phyloP scores from a whole-genome alignment of 2,888 invertebrate genomes.

The Sminthurides aquaticus region DNA sequence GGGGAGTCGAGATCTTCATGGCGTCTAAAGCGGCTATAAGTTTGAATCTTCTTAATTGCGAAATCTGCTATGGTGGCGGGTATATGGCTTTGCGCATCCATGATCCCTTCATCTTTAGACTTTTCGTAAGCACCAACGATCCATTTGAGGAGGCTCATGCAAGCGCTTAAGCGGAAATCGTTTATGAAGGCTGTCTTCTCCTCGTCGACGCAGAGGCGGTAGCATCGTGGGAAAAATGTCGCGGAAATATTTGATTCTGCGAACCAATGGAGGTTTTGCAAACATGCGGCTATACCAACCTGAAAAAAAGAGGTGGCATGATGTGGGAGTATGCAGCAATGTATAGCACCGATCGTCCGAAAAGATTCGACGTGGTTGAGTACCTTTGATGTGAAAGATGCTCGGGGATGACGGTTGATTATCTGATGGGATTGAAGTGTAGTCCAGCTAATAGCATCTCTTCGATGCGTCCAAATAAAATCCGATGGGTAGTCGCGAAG shows the following conservation, averaged over 20 bases:
- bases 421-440: conserved; percentile 57
- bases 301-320: no score
- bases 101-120: conserved; percentile 52
- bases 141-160: conserved; percentile 74
- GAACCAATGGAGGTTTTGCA: conserved; percentile 78
- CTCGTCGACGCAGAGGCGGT: conserved; percentile 71
- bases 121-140: conserved; percentile 56
- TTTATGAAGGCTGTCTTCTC: conserved; percentile 75
- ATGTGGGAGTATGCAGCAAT: background rate
- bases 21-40: conserved; percentile 52
- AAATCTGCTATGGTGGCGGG: conserved; percentile 60
- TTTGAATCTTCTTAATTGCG: conserved; percentile 60
- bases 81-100: conserved; percentile 28
- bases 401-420: conserved; percentile 73
- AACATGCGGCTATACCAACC: conserved; percentile 64
- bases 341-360: no score
- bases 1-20: conserved; percentile 61
- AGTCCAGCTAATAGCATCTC: conserved; percentile 44
- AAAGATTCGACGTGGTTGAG: no score
- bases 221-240: conserved; percentile 78
- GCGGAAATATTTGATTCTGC: conserved; percentile 71
- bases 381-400: conserved; percentile 86
- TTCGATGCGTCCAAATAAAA: conserved; percentile 81
- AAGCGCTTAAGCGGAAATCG: conserved; percentile 82
- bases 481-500: conserved; percentile 72